Evolutionary conservation across 1,140 invertebrate species (phyloP), one percentile per base, ranked within the genome.

Genomic region (Drosophila pachea): DNA sequence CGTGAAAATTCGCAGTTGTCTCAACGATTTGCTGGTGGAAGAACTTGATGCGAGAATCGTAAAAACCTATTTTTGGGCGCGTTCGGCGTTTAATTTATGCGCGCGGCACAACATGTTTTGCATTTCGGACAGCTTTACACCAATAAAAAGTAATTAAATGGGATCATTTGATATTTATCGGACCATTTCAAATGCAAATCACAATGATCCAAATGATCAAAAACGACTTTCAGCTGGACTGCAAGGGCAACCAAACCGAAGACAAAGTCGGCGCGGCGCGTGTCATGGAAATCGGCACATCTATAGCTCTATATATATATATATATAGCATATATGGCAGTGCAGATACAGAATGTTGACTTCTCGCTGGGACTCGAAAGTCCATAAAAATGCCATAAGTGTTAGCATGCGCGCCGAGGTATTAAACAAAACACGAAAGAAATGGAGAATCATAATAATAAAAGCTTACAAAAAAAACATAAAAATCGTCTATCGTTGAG

Each of bases 31-130:
- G 45, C 22, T 5, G n/a, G 29, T 29, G 47, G 4, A 32, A 42
- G 6, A 47, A 47, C 61, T 71, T 49, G 77, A 49, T 45, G 62
- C 53, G 67, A 14, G 72, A 52, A 82, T 82, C 78, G 75, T 82
- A 78, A 82, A 78, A 82, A 83, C 79, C 75, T 82, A 82, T 82
- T 82, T 82, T 83, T 32, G 75, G 71, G 68, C 78, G 53, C 78
- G 74, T 82, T 63, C 59, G 22, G 22, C 22, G 43, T 74, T 45
- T 50, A 78, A 82, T 83, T 84, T 84, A 84, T 83, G 79, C 72
- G 75, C 75, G 68, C 73, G 76, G 73, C 78, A 83, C 72, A 83
- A 84, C 62, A 73, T 83, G 79, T 78, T 82, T 83, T 78, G 64
- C 77, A 76, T 73, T 68, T 73, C 50, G 38, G 63, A 53, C 79